Base-by-base conservation (phyloP, 2,888 invertebrate species). In the Hypena proboscidalis region DNA sequence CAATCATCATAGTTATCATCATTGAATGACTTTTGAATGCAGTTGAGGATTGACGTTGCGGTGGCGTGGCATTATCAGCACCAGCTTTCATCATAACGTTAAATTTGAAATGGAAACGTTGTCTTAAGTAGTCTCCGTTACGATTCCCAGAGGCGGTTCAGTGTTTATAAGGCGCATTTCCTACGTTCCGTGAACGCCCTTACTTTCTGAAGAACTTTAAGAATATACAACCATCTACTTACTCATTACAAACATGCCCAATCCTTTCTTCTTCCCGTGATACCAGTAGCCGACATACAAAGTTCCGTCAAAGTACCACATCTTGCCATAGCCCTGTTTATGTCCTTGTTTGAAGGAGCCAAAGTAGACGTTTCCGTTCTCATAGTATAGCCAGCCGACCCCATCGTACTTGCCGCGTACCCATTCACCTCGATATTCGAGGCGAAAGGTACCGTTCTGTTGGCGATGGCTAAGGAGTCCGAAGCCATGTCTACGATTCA, bases 241-340 rank as follows among this genome's bases (percentile, higher is more conserved):
- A 93, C 93, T 77, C 77, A 90, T 80, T 2, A 92, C 75, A 44
- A 92, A 81, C 77, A 93, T 86, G 5, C 94, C 94, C 39, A 91
- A 60, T 1, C 93, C 93, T 29, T 92, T 77, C 40, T 67, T 85
- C 43, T 79, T 56, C 59, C 85, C 80, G 52, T 82, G 81, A 5
- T 74, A 74, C 93, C 94, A 95, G 47, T 91, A 89, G 0, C 95
- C 95, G 32, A 92, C 92, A 50, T 94, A 94, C 61, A 91, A 92
- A 0, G 92, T 90, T 0, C 92, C 92, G 59, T 93, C 80, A 0
- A 72, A 61, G 56, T 93, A 93, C 93, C 93, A 94, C 88, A 93
- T 92, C 61, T 92, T 90, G 1, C 94, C 94, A 49, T 90, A 93
- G 0, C 94, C 94, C 9, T 93, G 84, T 17, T 92, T 79, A 42